These are phyloP conservation scores for Polia nebulosa DNA, from an alignment of 2,888 invertebrate species.

Conservation along the genomic window DNA sequence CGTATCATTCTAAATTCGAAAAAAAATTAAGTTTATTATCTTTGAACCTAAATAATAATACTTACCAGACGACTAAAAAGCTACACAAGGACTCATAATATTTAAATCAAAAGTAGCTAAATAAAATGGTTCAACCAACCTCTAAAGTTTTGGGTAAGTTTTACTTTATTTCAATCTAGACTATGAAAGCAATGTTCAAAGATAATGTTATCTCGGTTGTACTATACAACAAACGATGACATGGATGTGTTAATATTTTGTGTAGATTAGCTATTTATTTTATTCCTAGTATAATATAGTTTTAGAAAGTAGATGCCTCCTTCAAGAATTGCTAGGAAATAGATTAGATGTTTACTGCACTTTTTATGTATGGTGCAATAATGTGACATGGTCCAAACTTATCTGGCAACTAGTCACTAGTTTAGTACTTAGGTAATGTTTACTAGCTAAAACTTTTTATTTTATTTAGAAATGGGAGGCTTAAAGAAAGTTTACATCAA, in stretches of 20 bases:
- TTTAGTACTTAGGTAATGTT: background rate
- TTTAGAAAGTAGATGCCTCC: background rate
- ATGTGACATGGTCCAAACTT: background rate
- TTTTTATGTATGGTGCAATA: background rate
- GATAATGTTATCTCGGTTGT: conserved; percentile 28
- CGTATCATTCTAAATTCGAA: background rate
- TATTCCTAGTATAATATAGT: background rate
- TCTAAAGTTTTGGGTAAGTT: conserved; percentile 67
- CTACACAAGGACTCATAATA: background rate
- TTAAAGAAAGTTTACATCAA: conserved; percentile 78
- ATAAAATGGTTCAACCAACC: conserved; percentile 66
- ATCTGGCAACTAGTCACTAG: background rate
- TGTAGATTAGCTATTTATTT: background rate
- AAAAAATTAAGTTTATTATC: background rate
- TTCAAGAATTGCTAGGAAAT: background rate
- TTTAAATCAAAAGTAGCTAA: background rate
- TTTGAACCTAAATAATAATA: background rate
- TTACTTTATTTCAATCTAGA: conserved; percentile 5
- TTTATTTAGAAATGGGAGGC: conserved; percentile 68
- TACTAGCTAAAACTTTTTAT: background rate
- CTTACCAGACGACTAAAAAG: background rate
- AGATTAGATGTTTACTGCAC: background rate
- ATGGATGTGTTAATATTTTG: background rate
- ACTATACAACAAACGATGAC: background rate
- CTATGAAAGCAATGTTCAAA: no score